Base-by-base conservation (phyloP, 1,140 invertebrate genomes). In the Drosophila kohkoa region DNA sequence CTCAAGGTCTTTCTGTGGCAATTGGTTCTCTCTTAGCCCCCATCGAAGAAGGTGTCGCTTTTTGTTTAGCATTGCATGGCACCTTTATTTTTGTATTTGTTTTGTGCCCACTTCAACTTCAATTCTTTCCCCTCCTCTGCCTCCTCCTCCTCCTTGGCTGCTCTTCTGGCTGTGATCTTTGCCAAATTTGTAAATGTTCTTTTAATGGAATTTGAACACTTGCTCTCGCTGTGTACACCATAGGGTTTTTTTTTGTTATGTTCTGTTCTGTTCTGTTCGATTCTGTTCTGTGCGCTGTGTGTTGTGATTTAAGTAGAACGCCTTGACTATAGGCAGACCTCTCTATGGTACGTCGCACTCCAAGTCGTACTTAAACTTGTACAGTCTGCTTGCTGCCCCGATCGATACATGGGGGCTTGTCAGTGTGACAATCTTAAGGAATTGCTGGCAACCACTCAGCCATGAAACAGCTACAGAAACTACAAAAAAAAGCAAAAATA, bases 181-280 rank as follows among this genome's bases (percentile, higher is more conserved):
- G 85, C 85, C 85, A 88, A 88, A 88, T 88, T 88, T 88, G 85
- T 88, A 88, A 88, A 88, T 89, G 83, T 89, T 89, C 83, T 88
- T 86, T 86, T 88, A 88, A 88, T 88, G 85, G 85, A 85, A 88
- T 88, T 89, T 88, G 85, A 89, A 81, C 85, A 89, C 85, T 88
- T 89, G 83, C 85, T 80, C 67, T 57, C 16, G 60, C 48, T 63
- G 51, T 54, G 51, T 54, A 15, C 32, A 52, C 55, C 45, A 45
- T 71, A 83, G 74, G 77, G 81, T 57, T 69, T 69, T 20, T 48
- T 73, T 62, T 41, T 32, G 20, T 30, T 20, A 3, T 25, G 20
- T 25, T 25, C 3, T 25, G 20, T 25, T 25, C 20, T 25, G 20
- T 25, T 25, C 20, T 25, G 20, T 25, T 25, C 20, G 20, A 25